Conservation (phyloP, 2,113 vertebrate species). For the Eulacestoma nigropectus region DNA sequence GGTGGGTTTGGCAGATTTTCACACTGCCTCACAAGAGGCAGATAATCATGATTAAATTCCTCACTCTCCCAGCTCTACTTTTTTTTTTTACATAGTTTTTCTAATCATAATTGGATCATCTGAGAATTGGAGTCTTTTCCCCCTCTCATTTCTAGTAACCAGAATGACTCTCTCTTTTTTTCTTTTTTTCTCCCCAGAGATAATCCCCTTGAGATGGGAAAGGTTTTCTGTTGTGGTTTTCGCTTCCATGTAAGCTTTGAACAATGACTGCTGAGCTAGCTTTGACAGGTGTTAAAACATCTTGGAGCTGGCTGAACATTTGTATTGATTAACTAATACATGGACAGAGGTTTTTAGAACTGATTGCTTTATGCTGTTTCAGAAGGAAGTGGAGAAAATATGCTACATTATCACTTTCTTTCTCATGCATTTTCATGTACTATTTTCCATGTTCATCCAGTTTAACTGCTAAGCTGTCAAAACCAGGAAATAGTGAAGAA, state of each 20-base stretch:
- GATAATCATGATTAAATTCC: slow-evolving; percentile 50
- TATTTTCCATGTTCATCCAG: slow-evolving; percentile 4
- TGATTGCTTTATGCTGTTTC: slow-evolving; percentile 54
- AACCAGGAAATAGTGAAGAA: slow-evolving; percentile 19
- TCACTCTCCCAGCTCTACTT: neutral
- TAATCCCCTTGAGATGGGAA: slow-evolving; percentile 52
- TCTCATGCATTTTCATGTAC: slow-evolving; percentile 52
- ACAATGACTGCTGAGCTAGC: slow-evolving; percentile 58
- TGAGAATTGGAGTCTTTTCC: slow-evolving; percentile 28
- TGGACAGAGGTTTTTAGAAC: slow-evolving; percentile 29
- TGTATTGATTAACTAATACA: slow-evolving; percentile 68
- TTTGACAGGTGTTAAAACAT: slow-evolving; percentile 68
- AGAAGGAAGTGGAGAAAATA: slow-evolving; percentile 9
- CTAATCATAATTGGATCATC: slow-evolving; percentile 63
- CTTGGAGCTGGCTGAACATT: slow-evolving; percentile 45
- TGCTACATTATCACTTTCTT: slow-evolving; percentile 56
- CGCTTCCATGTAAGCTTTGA: slow-evolving; percentile 54
- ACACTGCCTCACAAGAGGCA: neutral
- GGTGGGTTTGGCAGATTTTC: slow-evolving; percentile 19
- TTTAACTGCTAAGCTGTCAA: slow-evolving; percentile 54
- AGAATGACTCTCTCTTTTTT: neutral
- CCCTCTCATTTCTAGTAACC: neutral
- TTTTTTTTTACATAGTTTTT: slow-evolving; percentile 21
- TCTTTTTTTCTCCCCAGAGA: neutral
- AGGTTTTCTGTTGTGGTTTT: slow-evolving; percentile 46